Conservation (phyloP, 2,113 vertebrate species). For the Saguinus midas region DNA sequence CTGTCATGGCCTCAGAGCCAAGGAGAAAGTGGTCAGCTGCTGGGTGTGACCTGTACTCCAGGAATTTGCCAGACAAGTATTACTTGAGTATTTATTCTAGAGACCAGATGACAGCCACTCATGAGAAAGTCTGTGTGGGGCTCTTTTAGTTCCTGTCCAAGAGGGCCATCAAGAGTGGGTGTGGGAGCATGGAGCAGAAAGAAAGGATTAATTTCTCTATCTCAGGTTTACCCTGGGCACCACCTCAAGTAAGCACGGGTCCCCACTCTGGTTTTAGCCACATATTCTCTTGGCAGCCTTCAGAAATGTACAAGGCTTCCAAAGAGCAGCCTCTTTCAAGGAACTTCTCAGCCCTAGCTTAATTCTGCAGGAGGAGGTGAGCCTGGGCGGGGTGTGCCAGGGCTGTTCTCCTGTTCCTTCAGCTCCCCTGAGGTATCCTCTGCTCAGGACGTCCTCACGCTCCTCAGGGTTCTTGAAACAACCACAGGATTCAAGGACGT, state of each 20-base stretch:
- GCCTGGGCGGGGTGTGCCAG: neutral
- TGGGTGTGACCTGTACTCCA: neutral
- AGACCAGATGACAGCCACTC: conserved; percentile 1
- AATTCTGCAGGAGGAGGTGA: neutral
- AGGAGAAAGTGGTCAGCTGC: neutral
- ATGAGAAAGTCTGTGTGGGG: neutral
- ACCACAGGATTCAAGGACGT: neutral
- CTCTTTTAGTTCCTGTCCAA: neutral
- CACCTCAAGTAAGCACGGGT: neutral
- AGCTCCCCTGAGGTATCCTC: neutral
- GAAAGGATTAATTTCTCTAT: neutral
- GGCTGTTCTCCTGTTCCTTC: neutral
- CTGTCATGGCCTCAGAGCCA: neutral
- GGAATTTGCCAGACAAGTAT: neutral
- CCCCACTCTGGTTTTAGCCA: neutral
- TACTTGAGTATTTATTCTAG: conserved; percentile 1
- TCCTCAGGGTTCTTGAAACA: neutral
- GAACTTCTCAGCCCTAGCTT: neutral
- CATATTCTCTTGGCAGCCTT: neutral
- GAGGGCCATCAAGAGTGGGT: neutral
- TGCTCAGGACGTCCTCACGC: no score
- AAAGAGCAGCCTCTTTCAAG: neutral
- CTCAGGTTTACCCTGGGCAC: neutral
- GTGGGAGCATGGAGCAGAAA: neutral
- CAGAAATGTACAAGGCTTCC: neutral